These are phyloP conservation scores for Microcaecilia unicolor DNA, from an alignment of 2,797 vertebrate genomes.

Conservation along the genomic window DNA sequence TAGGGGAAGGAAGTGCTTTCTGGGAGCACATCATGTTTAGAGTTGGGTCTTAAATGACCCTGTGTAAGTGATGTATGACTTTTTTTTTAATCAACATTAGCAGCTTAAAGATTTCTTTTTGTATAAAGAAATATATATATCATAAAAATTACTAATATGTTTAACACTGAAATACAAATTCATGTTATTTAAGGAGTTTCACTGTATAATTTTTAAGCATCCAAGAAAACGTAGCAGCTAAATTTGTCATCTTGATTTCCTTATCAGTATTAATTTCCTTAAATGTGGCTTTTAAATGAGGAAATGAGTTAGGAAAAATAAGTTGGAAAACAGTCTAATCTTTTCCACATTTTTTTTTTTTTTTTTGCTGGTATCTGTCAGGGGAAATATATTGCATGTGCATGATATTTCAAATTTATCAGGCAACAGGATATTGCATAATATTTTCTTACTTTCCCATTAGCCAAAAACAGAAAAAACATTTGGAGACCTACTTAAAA, in stretches of 20 bases:
- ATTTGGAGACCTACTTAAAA: too few species aligned
- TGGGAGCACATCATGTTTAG: slow-evolving; percentile 8
- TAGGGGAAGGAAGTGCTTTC: slow-evolving; percentile 15
- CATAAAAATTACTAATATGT: too few species aligned
- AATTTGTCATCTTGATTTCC: not conserved
- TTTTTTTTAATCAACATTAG: slow-evolving; percentile 4
- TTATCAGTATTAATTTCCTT: not conserved
- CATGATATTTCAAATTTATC: too few species aligned
- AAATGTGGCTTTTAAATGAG: not conserved
- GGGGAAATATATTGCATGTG: too few species aligned
- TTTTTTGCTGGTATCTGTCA: too few species aligned
- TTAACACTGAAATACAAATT: slow-evolving; percentile 23
- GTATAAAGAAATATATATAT: slow-evolving; percentile 13
- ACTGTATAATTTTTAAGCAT: slow-evolving; percentile 9
- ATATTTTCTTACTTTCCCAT: too few species aligned
- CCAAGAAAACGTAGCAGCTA: not conserved
- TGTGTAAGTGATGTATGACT: not conserved
- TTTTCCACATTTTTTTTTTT: too few species aligned
- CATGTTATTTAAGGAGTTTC: slow-evolving; percentile 36
- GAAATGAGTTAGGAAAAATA: too few species aligned
- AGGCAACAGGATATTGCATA: too few species aligned
- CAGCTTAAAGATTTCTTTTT: slow-evolving; percentile 8
- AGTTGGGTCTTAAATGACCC: not conserved
- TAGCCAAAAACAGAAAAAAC: too few species aligned
- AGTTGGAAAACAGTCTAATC: too few species aligned